Conservation (phyloP, 2,888 invertebrate genomes). For the Protodeltote pygarga region DNA sequence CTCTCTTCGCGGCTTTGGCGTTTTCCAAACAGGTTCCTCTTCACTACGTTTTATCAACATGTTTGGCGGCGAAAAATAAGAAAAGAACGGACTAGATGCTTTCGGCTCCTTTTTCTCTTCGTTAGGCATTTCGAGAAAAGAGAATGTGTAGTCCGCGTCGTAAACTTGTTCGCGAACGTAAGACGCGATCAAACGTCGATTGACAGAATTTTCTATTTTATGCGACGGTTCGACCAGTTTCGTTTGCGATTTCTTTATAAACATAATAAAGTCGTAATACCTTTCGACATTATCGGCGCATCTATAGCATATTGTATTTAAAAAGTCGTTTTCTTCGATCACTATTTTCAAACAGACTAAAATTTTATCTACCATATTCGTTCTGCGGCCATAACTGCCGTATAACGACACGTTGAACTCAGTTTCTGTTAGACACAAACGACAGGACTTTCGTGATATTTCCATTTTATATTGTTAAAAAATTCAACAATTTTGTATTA, state of each 20-base stretch:
- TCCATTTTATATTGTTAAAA: conserved; percentile 62
- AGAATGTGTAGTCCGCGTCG: conserved; percentile 76
- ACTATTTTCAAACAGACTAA: conserved; percentile 70
- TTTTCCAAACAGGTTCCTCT: conserved; percentile 65
- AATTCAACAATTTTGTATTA: not conserved
- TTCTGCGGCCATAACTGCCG: conserved; percentile 67
- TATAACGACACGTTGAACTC: conserved; percentile 76
- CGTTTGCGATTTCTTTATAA: conserved; percentile 70
- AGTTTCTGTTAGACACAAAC: conserved; percentile 71
- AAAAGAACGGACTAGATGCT: conserved; percentile 74
- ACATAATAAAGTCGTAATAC: conserved; percentile 70
- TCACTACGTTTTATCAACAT: conserved; percentile 54
- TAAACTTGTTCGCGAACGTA: conserved; percentile 72
- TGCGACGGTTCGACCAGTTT: conserved; percentile 52
- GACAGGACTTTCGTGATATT: conserved; percentile 68
- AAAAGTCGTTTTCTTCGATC: conserved; percentile 69
- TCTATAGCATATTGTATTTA: conserved; percentile 74
- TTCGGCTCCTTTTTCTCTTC: conserved; percentile 67
- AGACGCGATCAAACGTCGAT: conserved; percentile 64
- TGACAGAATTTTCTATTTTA: conserved; percentile 52
- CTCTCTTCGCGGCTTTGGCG: conserved; percentile 55
- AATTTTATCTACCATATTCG: conserved; percentile 73
- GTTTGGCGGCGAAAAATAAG: conserved; percentile 72
- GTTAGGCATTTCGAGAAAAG: conserved; percentile 66
- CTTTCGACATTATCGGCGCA: conserved; percentile 75